These are phyloP conservation scores for Muscina levida DNA, from an alignment of 2,888 invertebrate species.

Conservation along the genomic window DNA sequence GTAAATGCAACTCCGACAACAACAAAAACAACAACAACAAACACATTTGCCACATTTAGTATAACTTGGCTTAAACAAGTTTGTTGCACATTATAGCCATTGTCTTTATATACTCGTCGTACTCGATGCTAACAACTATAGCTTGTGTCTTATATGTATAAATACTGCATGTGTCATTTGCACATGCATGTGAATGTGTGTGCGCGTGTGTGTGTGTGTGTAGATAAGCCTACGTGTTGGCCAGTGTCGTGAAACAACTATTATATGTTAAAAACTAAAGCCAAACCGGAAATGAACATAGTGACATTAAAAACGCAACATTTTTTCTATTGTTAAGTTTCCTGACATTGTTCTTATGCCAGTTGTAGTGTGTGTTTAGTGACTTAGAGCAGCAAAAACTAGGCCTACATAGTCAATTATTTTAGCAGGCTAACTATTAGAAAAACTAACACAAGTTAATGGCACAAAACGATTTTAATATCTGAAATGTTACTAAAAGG, in stretches of 20 bases:
- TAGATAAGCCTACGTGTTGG: too few species aligned
- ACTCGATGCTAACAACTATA: neutral
- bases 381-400: slow-evolving; percentile 27
- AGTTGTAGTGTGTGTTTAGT: too few species aligned
- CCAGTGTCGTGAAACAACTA: neutral
- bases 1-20: too few species aligned
- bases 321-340: slow-evolving; percentile 62
- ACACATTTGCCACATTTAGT: slow-evolving; percentile 7
- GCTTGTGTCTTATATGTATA: neutral
- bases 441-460: slow-evolving; percentile 11
- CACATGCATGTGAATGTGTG: neutral
- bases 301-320: slow-evolving; percentile 66
- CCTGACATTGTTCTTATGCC: slow-evolving; percentile 19
- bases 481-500: too few species aligned
- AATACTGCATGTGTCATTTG: neutral
- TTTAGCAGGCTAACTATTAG: too few species aligned
- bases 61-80: slow-evolving; percentile 14
- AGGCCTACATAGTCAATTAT: neutral
- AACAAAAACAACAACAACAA: slow-evolving; percentile 33
- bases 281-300: slow-evolving; percentile 65
- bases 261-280: slow-evolving; percentile 59
- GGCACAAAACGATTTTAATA: too few species aligned
- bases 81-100: slow-evolving; percentile 32
- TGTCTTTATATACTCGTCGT: slow-evolving; percentile 25
- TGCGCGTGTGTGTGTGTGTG: neutral